phyloP scores from a whole-genome alignment of 2,797 vertebrate species.

The Oreortyx pictus region DNA sequence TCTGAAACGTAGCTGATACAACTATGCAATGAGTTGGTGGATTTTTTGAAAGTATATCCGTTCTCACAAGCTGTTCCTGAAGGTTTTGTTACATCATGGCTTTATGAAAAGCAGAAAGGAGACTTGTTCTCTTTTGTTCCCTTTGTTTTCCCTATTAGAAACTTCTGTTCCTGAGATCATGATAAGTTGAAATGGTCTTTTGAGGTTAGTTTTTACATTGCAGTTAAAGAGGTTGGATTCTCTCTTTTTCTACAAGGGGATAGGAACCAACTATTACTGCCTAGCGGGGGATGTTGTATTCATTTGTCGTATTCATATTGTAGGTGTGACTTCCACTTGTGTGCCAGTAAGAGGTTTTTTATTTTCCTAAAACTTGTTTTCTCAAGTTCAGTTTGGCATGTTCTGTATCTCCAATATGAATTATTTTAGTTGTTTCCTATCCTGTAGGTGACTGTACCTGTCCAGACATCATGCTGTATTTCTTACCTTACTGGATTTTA shows the following conservation, averaged over 20 bases:
- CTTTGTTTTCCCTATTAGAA: conserved; percentile 10
- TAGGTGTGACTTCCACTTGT: background rate
- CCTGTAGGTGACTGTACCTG: background rate
- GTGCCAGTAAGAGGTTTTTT: background rate
- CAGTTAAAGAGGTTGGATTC: background rate
- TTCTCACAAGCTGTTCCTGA: background rate
- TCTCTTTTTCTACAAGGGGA: background rate
- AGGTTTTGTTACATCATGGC: background rate
- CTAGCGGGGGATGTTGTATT: background rate
- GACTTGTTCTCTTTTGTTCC: background rate
- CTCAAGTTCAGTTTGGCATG: background rate
- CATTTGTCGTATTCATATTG: background rate
- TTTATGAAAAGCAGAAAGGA: background rate
- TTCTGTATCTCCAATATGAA: background rate
- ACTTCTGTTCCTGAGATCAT: background rate
- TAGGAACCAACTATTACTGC: background rate
- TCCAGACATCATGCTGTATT: background rate
- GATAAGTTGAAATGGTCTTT: background rate
- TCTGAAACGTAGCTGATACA: background rate
- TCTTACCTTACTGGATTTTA: background rate
- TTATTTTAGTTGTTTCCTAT: background rate
- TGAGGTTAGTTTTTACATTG: background rate
- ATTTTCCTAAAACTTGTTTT: background rate
- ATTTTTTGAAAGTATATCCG: background rate
- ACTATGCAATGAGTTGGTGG: background rate